A percentile compares a stretch with the other conserved stretches of the same genome.
Conservation (phyloP, 2,888 invertebrate genomes). For the Acanthosepion lycidas region DNA sequence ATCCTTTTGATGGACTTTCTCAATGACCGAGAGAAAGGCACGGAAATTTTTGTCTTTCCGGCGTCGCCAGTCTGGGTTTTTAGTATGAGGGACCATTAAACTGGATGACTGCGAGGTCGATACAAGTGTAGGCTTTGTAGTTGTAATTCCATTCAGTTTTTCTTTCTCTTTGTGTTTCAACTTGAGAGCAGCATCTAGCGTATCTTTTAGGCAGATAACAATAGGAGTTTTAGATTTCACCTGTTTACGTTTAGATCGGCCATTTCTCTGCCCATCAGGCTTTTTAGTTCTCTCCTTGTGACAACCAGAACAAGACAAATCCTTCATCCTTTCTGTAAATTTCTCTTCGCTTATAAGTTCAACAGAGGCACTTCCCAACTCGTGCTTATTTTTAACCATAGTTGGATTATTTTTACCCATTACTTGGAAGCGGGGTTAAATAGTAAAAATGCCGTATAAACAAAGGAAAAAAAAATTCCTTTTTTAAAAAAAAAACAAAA, state of each 20-base stretch:
- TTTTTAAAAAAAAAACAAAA: neutral
- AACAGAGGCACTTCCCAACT: conserved; percentile 55
- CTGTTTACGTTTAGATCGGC: conserved; percentile 53
- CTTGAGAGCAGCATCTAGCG: conserved; percentile 63
- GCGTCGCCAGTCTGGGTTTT: conserved; percentile 2
- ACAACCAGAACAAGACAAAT: conserved; percentile 53
- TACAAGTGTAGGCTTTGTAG: conserved; percentile 10
- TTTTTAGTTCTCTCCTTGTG: neutral
- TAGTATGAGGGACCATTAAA: neutral
- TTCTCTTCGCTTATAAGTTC: conserved; percentile 67
- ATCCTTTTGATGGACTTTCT: conserved; percentile 70
- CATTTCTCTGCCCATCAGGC: conserved; percentile 50
- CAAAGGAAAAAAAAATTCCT: neutral
- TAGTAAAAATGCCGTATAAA: neutral
- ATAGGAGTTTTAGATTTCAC: conserved; percentile 67
- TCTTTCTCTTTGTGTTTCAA: conserved; percentile 44
- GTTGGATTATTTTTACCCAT: conserved; percentile 6
- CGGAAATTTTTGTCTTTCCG: conserved; percentile 69
- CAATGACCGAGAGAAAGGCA: conserved; percentile 70
- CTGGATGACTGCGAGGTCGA: conserved; percentile 36
- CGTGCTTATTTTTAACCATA: neutral
- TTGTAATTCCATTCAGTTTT: conserved; percentile 9
- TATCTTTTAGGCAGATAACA: conserved; percentile 69
- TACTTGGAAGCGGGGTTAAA: neutral
- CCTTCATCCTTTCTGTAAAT: conserved; percentile 61